Conservation (phyloP, 2,888 invertebrate species). For the Gnatocerus cornutus region DNA sequence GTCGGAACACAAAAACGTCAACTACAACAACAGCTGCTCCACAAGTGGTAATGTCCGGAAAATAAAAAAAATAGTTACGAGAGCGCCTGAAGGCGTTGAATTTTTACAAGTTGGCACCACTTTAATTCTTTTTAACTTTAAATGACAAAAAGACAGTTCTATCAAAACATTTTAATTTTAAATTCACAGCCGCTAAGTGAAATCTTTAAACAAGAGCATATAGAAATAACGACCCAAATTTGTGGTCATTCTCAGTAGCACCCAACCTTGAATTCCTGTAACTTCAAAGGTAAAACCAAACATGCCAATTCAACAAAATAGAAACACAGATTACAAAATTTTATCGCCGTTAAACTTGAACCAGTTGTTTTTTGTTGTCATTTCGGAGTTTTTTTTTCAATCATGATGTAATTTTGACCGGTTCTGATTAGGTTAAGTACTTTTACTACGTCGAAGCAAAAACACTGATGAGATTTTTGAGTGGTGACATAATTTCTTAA, state of each 20-base stretch:
- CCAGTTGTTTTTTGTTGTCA: conserved; percentile 13
- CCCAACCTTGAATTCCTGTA: no score
- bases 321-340: conserved; percentile 1
- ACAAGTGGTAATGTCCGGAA: conserved; percentile 54
- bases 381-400: background rate
- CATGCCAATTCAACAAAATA: background rate
- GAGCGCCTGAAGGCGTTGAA: no score
- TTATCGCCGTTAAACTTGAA: conserved; percentile 27
- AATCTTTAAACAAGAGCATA: no score
- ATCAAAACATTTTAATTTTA: no score
- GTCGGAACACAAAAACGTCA: conserved; percentile 62
- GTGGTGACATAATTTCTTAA: background rate
- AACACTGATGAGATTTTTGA: background rate
- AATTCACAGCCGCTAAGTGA: no score
- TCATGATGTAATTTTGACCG: conserved; percentile 29
- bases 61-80: no score
- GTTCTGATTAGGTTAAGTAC: conserved; percentile 12
- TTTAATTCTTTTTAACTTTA: no score
- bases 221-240: no score
- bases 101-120: no score
- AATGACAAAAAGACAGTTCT: no score
- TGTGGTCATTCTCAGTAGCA: no score
- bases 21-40: conserved; percentile 66
- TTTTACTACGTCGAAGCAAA: background rate
- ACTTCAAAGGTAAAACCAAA: no score